A percentile compares a stretch with the other conserved stretches of the same genome.
These are phyloP conservation scores for Tenualosa thibaudeaui DNA, from an alignment of 2,797 vertebrate species.

Conservation along the genomic window DNA sequence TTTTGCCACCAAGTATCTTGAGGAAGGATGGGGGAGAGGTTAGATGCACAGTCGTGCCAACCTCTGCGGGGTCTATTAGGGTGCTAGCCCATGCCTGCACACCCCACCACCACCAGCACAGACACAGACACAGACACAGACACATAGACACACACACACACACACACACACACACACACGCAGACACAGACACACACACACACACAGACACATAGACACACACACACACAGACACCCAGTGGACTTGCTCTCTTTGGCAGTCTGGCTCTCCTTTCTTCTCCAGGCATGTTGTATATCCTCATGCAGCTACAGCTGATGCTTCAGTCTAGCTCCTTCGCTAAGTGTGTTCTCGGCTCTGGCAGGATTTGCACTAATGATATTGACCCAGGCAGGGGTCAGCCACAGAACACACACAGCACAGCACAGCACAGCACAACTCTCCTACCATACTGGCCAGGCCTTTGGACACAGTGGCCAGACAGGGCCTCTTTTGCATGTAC, in stretches of 20 bases:
- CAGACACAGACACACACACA: not conserved
- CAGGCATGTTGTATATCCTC: not conserved
- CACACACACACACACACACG: not conserved
- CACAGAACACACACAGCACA: slow-evolving; percentile 48
- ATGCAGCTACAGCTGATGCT: not conserved
- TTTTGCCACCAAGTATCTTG: not conserved
- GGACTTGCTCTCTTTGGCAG: not conserved
- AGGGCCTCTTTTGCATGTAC: slow-evolving; percentile 67
- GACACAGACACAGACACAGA: not conserved
- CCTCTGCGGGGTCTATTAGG: not conserved
- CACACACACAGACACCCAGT: not conserved
- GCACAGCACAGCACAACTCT: slow-evolving; percentile 51
- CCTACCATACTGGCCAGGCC: slow-evolving; percentile 28
- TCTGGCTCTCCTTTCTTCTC: not conserved
- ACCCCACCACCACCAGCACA: not conserved
- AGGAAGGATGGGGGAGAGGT: not conserved
- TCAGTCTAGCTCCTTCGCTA: not conserved
- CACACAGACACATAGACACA: not conserved
- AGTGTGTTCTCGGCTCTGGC: not conserved
- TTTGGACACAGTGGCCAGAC: not conserved
- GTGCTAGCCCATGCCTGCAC: not conserved
- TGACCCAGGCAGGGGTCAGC: slow-evolving; percentile 62
- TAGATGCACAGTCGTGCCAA: not conserved
- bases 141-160: not conserved
- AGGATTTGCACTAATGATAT: slow-evolving; percentile 50